Percentiles rank a stretch among this genome's conserved stretches.
phyloP scores from a whole-genome alignment of 2,888 invertebrate genomes.

The Girardia tigrina region DNA sequence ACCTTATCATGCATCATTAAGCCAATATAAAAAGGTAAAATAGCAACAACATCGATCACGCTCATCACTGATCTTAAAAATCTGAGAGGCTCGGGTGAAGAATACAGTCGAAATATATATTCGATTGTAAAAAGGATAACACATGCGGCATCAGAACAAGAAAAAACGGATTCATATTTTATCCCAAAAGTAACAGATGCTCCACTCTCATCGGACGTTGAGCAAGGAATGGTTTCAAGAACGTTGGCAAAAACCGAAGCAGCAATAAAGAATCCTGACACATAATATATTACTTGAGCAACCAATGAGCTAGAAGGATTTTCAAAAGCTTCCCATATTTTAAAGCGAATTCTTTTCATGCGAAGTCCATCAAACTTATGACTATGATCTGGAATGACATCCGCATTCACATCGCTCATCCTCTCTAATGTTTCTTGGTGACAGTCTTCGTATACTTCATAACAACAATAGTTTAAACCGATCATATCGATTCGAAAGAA shows the following conservation, averaged over 20 bases:
- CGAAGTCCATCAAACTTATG: constrained; percentile 39
- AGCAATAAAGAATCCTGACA: constrained; percentile 97
- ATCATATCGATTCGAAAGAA: constrained; percentile 95
- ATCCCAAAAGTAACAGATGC: constrained; percentile 71
- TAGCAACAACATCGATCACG: constrained; percentile 96
- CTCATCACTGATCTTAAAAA: constrained; percentile 97
- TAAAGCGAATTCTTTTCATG: constrained; percentile 54
- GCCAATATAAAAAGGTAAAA: constrained; percentile 94
- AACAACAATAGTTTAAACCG: constrained; percentile 94
- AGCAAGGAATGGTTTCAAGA: constrained; percentile 87
- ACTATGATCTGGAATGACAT: constrained; percentile 41
- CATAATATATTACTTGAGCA: constrained; percentile 98
- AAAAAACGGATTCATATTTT: constrained; percentile 77
- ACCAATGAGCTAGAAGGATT: constrained; percentile 93
- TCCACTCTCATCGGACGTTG: constrained; percentile 57
- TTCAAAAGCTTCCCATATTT: constrained; percentile 99
- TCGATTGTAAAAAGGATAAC: constrained; percentile 99
- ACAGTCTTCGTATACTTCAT: constrained; percentile 95
- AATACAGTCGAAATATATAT: constrained; percentile 76
- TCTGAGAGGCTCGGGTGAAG: constrained; percentile 92
- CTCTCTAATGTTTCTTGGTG: constrained; percentile 96
- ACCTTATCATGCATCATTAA: constrained; percentile 90
- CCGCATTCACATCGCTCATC: constrained; percentile 71
- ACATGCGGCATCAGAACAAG: constrained; percentile 97
- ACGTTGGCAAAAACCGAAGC: constrained; percentile 98